A percentile compares a stretch with the other conserved stretches of the same genome.
phyloP scores from a whole-genome alignment of 1,140 invertebrate genomes.

The Ooceraea biroi region DNA sequence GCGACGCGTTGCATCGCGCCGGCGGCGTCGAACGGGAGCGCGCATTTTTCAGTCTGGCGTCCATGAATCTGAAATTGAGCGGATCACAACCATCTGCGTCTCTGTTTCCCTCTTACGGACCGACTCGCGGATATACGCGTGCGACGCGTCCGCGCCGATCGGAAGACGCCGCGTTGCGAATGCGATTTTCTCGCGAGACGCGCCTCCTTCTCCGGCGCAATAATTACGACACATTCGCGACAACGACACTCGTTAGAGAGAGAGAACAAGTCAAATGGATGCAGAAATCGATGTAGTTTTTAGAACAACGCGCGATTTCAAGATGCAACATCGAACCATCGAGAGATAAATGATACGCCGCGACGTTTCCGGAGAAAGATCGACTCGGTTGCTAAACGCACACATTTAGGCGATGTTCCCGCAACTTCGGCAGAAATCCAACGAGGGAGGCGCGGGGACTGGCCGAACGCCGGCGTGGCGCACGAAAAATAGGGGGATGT shows the following conservation, averaged over 20 bases:
- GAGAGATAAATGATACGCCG: no score
- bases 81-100: constrained; percentile 76
- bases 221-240: neutral
- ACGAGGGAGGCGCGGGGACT: constrained; percentile 17
- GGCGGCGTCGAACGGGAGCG: constrained; percentile 58
- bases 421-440: constrained; percentile 20
- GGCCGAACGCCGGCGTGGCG: constrained; percentile 12
- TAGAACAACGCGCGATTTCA: neutral
- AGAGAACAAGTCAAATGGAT: neutral
- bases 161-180: no score
- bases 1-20: neutral
- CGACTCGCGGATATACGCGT: constrained; percentile 50
- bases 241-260: neutral
- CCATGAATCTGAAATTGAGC: constrained; percentile 79
- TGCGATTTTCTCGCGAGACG: neutral
- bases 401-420: neutral
- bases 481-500: constrained; percentile 37
- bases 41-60: constrained; percentile 76
- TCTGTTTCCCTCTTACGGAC: constrained; percentile 62
- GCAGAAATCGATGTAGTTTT: neutral
- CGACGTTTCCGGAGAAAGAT: neutral
- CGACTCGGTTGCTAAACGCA: constrained; percentile 17
- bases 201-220: neutral
- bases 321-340: neutral
- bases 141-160: no score